Conservation (phyloP, 2,113 vertebrate species). For the Tetrao urogallus region DNA sequence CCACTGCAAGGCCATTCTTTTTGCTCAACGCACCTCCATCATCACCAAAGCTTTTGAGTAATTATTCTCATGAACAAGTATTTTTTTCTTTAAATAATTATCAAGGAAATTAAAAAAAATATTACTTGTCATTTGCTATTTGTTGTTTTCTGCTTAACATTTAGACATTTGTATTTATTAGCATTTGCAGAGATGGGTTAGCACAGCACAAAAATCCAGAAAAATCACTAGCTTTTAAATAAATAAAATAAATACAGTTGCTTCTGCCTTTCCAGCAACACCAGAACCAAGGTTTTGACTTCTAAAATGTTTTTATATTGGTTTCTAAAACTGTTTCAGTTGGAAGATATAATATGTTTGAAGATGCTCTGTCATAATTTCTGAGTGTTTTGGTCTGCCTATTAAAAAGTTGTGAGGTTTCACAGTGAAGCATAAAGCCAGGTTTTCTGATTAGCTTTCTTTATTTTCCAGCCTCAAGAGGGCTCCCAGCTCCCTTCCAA, state of each 20-base stretch:
- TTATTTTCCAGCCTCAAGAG: background rate
- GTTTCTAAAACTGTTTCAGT: background rate
- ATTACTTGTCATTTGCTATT: background rate
- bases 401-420: background rate
- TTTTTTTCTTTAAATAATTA: background rate
- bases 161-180: background rate
- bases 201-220: background rate
- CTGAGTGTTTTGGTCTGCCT: background rate
- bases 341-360: background rate
- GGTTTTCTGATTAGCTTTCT: background rate
- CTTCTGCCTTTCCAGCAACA: background rate
- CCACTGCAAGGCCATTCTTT: background rate
- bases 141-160: background rate
- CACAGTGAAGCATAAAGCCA: background rate
- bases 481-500: background rate
- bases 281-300: background rate
- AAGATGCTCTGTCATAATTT: background rate
- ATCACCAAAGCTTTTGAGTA: background rate
- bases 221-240: background rate
- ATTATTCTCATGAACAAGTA: background rate
- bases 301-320: background rate
- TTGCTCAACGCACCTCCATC: background rate
- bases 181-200: background rate
- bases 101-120: background rate
- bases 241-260: background rate